Conservation (phyloP, 2,888 invertebrate species). For the Latrodectus hesperus region DNA sequence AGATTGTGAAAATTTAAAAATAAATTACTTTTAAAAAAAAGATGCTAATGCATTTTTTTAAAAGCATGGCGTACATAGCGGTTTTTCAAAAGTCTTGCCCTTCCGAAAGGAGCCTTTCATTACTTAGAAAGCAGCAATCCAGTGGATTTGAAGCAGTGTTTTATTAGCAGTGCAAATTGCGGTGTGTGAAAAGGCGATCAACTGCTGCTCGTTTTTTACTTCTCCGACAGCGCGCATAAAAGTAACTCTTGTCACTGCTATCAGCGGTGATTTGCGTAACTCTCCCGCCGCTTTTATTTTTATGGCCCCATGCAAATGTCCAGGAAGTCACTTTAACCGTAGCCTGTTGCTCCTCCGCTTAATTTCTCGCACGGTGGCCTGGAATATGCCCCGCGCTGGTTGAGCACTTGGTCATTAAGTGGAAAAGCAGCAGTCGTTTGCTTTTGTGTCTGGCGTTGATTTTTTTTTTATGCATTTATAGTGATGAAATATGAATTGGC, state of each 20-base stretch:
- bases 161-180: too few relatives aligned
- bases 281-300: slow-evolving; percentile 44
- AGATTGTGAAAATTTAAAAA: too few relatives aligned
- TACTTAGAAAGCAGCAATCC: too few relatives aligned
- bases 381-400: too few relatives aligned
- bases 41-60: too few relatives aligned
- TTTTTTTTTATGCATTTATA: background rate
- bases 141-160: too few relatives aligned
- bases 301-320: slow-evolving; percentile 66
- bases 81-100: too few relatives aligned
- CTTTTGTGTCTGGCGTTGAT: background rate
- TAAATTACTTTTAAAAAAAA: too few relatives aligned
- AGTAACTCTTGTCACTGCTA: slow-evolving; percentile 27
- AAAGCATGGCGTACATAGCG: too few relatives aligned
- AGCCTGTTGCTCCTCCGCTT: background rate
- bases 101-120: too few relatives aligned
- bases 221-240: slow-evolving; percentile 38
- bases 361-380: too few relatives aligned
- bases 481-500: too few relatives aligned
- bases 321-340: slow-evolving; percentile 49
- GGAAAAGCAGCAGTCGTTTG: background rate
- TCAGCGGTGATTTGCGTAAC: slow-evolving; percentile 56
- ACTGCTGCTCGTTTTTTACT: slow-evolving; percentile 48
- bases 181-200: slow-evolving; percentile 3
- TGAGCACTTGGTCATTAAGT: background rate